Conservation (phyloP, 2,888 invertebrate species). For the Drosophila putrida region DNA sequence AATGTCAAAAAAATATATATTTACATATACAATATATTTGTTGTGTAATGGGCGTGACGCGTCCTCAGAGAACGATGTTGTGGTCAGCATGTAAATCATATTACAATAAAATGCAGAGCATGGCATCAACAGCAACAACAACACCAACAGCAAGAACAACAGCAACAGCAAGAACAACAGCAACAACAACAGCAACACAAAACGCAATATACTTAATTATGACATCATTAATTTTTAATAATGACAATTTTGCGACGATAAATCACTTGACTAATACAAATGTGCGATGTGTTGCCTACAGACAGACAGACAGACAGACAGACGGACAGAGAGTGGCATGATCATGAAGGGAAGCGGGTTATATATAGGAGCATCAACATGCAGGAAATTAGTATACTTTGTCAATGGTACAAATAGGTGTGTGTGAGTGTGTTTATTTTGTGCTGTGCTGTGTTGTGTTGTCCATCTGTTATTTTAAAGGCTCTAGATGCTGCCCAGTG, state of each 20-base stretch:
- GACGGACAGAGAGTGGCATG: neutral
- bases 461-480: conserved; percentile 3
- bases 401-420: conserved; percentile 10
- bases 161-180: too few relatives aligned
- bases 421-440: conserved; percentile 16
- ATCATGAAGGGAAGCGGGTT: neutral
- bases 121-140: conserved; percentile 26
- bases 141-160: conserved; percentile 19
- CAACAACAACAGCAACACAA: too few relatives aligned
- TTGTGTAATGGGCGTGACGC: conserved; percentile 25
- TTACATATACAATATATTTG: neutral
- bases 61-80: conserved; percentile 26
- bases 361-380: conserved; percentile 40
- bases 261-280: conserved; percentile 78
- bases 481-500: neutral
- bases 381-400: conserved; percentile 48
- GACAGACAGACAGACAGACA: neutral
- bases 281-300: conserved; percentile 22
- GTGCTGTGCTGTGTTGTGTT: too few relatives aligned
- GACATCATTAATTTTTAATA: conserved; percentile 67
- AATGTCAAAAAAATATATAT: too few relatives aligned
- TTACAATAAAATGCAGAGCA: conserved; percentile 72
- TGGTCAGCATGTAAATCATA: conserved; percentile 71
- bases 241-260: conserved; percentile 81
- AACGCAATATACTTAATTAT: conserved; percentile 11